Percentiles rank a stretch among this genome's conserved stretches.
phyloP scores from a whole-genome alignment of 1,140 invertebrate genomes.

The Pseudomyrmex concolor region DNA sequence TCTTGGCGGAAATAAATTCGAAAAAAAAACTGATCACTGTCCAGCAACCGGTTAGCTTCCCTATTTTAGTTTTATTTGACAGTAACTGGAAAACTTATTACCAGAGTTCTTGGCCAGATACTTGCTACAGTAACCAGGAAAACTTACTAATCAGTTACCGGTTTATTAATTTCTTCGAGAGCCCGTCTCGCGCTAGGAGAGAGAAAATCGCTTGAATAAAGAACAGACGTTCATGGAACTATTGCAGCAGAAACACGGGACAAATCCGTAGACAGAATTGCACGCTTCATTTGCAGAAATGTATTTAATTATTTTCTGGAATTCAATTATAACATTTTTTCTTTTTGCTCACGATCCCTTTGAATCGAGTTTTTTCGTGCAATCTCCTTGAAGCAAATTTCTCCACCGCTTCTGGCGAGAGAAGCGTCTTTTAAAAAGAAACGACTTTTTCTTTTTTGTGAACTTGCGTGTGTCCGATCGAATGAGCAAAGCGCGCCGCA shows the following conservation, averaged over 20 bases:
- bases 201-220: too few relatives aligned
- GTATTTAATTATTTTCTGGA: constrained; percentile 52
- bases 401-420: background rate
- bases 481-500: background rate
- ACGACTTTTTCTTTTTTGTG: background rate
- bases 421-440: background rate
- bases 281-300: constrained; percentile 46
- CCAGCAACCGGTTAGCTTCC: too few relatives aligned
- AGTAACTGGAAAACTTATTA: too few relatives aligned
- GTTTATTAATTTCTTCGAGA: background rate
- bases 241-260: too few relatives aligned
- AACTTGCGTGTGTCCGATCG: background rate
- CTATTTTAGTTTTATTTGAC: too few relatives aligned
- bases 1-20: too few relatives aligned
- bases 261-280: background rate
- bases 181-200: background rate
- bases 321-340: constrained; percentile 10
- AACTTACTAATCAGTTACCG: too few relatives aligned
- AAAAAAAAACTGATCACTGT: too few relatives aligned
- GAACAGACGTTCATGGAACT: too few relatives aligned
- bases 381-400: background rate
- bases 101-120: too few relatives aligned
- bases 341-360: constrained; percentile 1
- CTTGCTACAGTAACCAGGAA: too few relatives aligned
- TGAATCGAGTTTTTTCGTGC: background rate